phyloP scores from a whole-genome alignment of 2,888 invertebrate species.

The Eilema sororculum region DNA sequence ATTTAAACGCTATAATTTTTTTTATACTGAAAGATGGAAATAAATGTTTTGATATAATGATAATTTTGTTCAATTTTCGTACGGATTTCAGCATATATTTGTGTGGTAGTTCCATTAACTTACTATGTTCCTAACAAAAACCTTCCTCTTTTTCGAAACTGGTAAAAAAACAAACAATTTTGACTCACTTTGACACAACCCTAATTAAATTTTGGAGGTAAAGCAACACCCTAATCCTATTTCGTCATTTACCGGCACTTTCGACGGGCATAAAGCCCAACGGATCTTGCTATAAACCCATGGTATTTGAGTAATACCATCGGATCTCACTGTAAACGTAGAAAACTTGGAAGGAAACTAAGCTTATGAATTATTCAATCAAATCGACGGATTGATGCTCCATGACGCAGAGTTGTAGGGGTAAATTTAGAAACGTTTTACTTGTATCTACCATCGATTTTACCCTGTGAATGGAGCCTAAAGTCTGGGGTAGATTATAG shows the following conservation, averaged over 20 bases:
- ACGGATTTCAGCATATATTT: too few species aligned
- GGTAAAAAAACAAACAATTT: background rate
- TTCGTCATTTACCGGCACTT: background rate
- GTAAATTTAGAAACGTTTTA: slow-evolving; percentile 20
- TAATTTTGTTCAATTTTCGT: too few species aligned
- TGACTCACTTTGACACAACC: background rate
- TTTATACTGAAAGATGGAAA: too few species aligned
- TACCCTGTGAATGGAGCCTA: background rate
- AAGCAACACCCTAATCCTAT: slow-evolving; percentile 1
- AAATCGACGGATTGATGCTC: slow-evolving; percentile 19
- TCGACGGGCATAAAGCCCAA: background rate
- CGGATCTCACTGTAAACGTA: slow-evolving; percentile 11
- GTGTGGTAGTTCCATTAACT: too few species aligned
- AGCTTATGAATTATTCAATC: slow-evolving; percentile 22
- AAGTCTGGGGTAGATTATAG: background rate
- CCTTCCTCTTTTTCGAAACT: background rate
- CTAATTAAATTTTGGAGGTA: slow-evolving; percentile 9
- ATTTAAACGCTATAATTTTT: too few species aligned
- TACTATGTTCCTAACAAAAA: background rate
- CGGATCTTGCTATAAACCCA: slow-evolving; percentile 9
- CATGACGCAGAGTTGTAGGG: slow-evolving; percentile 11
- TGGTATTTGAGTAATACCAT: slow-evolving; percentile 10
- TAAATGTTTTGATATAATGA: too few species aligned
- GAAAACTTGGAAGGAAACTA: slow-evolving; percentile 8
- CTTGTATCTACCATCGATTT: slow-evolving; percentile 19